phyloP scores from a whole-genome alignment of 1,140 invertebrate genomes.

The Pissodes strobi region DNA sequence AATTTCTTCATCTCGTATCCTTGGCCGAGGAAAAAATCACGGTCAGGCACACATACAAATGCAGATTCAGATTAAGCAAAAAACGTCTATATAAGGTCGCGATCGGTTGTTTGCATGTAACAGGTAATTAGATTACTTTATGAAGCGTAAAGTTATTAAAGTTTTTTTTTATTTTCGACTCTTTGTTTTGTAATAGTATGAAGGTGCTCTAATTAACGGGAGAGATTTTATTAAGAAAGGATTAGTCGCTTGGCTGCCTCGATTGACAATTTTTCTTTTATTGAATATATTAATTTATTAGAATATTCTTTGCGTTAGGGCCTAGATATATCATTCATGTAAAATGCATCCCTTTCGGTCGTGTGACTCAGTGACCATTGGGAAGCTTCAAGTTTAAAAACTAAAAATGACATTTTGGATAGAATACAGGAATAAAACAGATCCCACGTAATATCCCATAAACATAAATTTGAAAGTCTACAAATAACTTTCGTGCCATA shows the following conservation, averaged over 20 bases:
- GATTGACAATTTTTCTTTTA: not conserved
- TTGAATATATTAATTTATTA: not conserved
- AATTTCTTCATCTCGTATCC: no score
- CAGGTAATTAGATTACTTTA: conserved; percentile 21
- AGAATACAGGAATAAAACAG: no score
- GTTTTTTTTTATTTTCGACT: not conserved
- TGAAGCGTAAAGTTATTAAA: conserved; percentile 18
- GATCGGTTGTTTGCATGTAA: conserved; percentile 14
- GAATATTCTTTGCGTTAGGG: no score
- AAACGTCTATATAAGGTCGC: conserved; percentile 5
- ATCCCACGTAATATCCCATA: no score
- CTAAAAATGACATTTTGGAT: no score
- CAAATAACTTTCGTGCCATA: no score
- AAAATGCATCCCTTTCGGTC: not conserved
- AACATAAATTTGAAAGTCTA: no score
- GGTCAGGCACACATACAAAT: no score
- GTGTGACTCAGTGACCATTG: not conserved
- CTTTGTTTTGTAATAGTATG: conserved; percentile 5
- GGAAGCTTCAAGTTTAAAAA: conserved; percentile 1
- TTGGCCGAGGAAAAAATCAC: no score
- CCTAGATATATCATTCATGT: no score
- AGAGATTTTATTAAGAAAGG: not conserved
- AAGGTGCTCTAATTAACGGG: not conserved
- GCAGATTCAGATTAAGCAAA: not conserved
- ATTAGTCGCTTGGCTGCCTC: not conserved